Evolutionary conservation across 2,113 vertebrate genomes (phyloP).

Genomic region (Zosterops pallidus): DNA sequence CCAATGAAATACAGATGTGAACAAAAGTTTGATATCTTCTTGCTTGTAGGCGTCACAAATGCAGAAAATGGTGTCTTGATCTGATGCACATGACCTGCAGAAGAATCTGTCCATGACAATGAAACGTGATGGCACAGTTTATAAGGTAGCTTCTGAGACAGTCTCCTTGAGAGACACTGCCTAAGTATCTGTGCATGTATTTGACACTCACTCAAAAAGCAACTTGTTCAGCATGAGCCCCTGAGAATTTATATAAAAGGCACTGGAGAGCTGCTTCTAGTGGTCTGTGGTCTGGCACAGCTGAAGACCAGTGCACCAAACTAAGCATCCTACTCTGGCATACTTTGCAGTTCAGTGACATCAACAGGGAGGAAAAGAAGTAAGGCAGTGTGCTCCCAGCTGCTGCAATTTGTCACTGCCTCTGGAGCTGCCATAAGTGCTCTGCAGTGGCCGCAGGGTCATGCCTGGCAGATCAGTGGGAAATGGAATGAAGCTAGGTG

Average conservation of each 20-base stretch:
- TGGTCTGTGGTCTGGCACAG: neutral
- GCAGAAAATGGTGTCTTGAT: neutral
- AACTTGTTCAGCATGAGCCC: neutral
- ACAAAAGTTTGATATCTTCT: neutral
- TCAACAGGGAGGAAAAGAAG: neutral
- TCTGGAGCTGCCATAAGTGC: neutral
- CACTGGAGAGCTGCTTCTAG: neutral
- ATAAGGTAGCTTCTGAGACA: neutral
- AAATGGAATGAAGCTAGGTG: neutral
- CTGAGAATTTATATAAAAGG: neutral
- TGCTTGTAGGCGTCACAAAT: neutral
- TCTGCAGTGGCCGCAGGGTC: fast-evolving
- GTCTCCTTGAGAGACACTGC: neutral
- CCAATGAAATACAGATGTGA: neutral
- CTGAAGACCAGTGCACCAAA: neutral
- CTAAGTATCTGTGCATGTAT: fast-evolving
- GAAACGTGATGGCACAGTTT: too few relatives aligned
- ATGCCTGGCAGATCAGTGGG: neutral
- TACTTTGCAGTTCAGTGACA: neutral
- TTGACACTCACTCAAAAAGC: neutral
- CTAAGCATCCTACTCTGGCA: neutral
- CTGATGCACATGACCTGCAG: fast-evolving
- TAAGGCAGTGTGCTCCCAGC: neutral
- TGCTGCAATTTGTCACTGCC: neutral
- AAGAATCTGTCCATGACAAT: neutral